Percentiles rank a stretch among this genome's conserved stretches.
Evolutionary conservation across 2,113 vertebrate genomes (phyloP).

Genomic region (Enhydra lutris): DNA sequence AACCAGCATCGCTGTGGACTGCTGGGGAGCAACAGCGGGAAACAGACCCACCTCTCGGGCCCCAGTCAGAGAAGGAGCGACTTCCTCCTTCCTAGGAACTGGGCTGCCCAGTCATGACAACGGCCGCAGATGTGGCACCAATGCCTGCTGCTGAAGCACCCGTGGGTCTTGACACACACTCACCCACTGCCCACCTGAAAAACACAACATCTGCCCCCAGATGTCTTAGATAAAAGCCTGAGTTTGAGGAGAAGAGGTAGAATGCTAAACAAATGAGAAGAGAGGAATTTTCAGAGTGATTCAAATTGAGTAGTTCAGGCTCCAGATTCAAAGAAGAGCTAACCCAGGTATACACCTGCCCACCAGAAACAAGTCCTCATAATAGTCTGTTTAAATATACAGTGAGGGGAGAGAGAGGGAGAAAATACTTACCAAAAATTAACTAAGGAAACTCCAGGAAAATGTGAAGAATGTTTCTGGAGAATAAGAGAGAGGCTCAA

Average conservation of each 20-base stretch:
- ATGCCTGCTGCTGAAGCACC: not conserved
- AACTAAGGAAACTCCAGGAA: not conserved
- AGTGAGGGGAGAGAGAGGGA: not conserved
- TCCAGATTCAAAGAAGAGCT: not conserved
- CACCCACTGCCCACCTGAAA: no score
- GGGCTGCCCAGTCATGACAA: not conserved
- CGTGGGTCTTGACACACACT: not conserved
- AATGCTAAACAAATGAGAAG: not conserved
- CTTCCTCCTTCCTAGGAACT: not conserved
- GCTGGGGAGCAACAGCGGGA: not conserved
- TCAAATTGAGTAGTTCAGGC: not conserved
- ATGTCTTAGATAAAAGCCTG: not conserved
- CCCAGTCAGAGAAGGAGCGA: not conserved
- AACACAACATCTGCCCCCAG: not conserved
- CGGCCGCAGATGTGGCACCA: accelerated
- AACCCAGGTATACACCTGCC: not conserved
- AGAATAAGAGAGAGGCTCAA: not conserved
- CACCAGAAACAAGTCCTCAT: not conserved
- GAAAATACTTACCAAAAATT: not conserved
- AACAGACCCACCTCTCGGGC: not conserved
- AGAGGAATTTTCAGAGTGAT: not conserved
- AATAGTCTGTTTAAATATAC: not conserved
- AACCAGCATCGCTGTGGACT: not conserved
- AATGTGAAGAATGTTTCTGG: not conserved
- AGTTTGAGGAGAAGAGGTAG: not conserved